Conservation (phyloP, 2,888 invertebrate genomes). For the Lottia scabra region DNA sequence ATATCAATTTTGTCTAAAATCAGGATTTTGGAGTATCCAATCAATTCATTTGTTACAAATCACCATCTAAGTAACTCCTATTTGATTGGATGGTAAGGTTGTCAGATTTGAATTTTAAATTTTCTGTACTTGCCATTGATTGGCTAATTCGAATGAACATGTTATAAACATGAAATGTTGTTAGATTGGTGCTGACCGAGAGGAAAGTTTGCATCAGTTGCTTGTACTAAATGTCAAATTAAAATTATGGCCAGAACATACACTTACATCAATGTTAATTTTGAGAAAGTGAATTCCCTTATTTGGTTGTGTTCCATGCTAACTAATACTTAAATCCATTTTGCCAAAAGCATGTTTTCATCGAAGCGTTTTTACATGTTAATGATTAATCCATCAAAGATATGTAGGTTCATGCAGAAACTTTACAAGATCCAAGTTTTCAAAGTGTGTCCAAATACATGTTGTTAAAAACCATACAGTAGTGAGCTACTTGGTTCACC, state of each 20-base stretch:
- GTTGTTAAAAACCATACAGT: too few species aligned
- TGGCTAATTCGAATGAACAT: neutral
- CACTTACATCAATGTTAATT: too few species aligned
- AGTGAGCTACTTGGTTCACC: too few species aligned
- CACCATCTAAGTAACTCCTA: too few species aligned
- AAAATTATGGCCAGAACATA: slow-evolving; percentile 13
- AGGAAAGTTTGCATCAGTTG: slow-evolving; percentile 21
- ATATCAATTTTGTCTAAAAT: too few species aligned
- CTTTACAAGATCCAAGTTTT: neutral
- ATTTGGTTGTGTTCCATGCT: too few species aligned
- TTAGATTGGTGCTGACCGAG: slow-evolving; percentile 8
- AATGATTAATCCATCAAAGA: neutral
- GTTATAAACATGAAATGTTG: slow-evolving; percentile 19
- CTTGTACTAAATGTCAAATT: slow-evolving; percentile 9
- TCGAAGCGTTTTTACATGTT: neutral
- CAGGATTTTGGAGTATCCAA: too few species aligned
- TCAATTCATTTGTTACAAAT: too few species aligned
- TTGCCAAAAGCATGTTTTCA: neutral
- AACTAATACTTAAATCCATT: neutral
- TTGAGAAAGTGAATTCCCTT: too few species aligned
- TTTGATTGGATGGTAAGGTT: too few species aligned
- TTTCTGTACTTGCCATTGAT: neutral
- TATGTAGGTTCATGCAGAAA: neutral
- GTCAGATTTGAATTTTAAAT: neutral
- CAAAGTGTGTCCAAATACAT: too few species aligned